A percentile compares a stretch with the other conserved stretches of the same genome.
phyloP scores from a whole-genome alignment of 2,113 vertebrate genomes.

The Vidua chalybeata region DNA sequence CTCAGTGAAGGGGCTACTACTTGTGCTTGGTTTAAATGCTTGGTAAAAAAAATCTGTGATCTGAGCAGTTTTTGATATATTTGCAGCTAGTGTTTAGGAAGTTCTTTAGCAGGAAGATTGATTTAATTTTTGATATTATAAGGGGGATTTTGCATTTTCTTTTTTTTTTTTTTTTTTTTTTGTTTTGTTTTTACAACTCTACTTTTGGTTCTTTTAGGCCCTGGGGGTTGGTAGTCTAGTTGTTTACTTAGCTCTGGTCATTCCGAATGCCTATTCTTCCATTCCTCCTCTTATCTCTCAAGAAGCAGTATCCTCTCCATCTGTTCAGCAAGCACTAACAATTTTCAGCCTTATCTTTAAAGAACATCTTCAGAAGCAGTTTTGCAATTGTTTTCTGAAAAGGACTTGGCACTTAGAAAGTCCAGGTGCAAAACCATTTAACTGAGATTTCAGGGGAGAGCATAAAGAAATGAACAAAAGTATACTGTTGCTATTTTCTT shows the following conservation, averaged over 20 bases:
- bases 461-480: background rate
- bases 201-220: background rate
- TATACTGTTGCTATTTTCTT: background rate
- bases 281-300: constrained; percentile 46
- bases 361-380: constrained; percentile 33
- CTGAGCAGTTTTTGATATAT: background rate
- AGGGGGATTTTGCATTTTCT: background rate
- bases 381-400: constrained; percentile 38
- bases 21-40: background rate
- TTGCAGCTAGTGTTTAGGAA: background rate
- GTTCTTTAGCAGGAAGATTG: background rate
- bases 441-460: background rate
- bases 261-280: constrained; percentile 28
- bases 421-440: constrained; percentile 8
- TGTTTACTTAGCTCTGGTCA: constrained; percentile 37
- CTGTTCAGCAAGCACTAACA: constrained; percentile 4
- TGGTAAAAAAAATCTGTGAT: background rate
- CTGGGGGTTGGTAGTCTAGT: background rate
- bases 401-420: constrained; percentile 4
- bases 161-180: background rate
- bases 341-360: constrained; percentile 46
- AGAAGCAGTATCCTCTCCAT: background rate
- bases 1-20: background rate
- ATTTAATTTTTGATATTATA: background rate
- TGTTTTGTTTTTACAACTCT: background rate